Base-by-base conservation (phyloP, 1,140 invertebrate species). In the Stegodyphus mimosarum region DNA sequence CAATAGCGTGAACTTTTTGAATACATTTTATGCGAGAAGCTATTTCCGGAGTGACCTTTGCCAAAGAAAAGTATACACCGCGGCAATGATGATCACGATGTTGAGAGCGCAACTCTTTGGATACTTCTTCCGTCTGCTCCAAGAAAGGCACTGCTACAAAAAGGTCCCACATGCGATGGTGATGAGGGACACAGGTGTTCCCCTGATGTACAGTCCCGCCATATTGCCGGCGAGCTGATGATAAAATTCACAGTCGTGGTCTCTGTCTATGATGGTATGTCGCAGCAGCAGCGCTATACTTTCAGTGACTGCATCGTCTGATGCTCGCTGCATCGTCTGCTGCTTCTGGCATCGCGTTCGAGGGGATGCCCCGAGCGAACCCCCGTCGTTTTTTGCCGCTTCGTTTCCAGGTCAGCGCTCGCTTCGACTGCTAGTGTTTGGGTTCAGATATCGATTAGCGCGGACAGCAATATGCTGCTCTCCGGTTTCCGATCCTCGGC, bases 381-480 rank as follows among this genome's bases (percentile, higher is more conserved):
- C 60, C 52, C 51, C 55, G 55, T 55, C 60, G 48, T 73, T 72
- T 73, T 83, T 74, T 63, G 15, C 71, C 49, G 70, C 60, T 74
- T 17, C 71, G 51, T 66, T 83, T 83, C 71, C 80, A 83, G 80
- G 80, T 83, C 80, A 74, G 69, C 78, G 66, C 77, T 60, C 15
- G 55, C 9, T 60, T 60, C 66, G 67, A 74, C 70, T 83, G 60
- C 49, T 53, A 74, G 53, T 83, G 80, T 83, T 83, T 74, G 55
- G 71, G 80, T 83, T 74, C 71, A 74, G 55, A 66, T 83, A 83
- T 83, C 80, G 80, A 83, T 83, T 74, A 33, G 51, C 17, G 75
- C 72, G 72, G 51, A 60, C 51, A 74, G 72, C 53, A 33, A 74
- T 53, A 74, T 53, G 33, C 53, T 15, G 51, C 72, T 74, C 72